Conservation (phyloP, 37 sponge, comb jelly and placozoan genomes). For the Chondrilla cf. caribensis region DNA sequence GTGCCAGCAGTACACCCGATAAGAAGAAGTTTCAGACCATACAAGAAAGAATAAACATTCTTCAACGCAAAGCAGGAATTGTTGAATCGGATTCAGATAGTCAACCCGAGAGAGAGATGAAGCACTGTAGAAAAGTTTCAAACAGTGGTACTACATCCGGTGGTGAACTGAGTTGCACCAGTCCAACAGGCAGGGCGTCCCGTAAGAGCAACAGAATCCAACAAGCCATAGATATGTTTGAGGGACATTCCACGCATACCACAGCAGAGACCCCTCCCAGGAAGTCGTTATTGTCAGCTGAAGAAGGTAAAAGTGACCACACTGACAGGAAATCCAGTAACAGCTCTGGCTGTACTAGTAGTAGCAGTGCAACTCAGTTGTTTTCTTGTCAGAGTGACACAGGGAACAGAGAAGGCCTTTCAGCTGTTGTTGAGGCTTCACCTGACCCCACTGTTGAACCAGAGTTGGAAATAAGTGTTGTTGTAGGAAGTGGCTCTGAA, state of each 20-base stretch:
- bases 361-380: background rate
- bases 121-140: no score
- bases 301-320: no score
- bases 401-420: background rate
- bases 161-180: background rate
- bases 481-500: background rate
- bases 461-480: background rate
- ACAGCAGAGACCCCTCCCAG: background rate
- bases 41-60: constrained; percentile 9
- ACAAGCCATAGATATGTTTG: constrained; percentile 7
- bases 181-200: background rate
- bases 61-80: background rate
- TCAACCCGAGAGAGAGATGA: background rate
- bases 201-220: background rate
- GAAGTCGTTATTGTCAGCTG: background rate
- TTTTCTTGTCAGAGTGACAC: background rate
- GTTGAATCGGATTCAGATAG: constrained; percentile 2
- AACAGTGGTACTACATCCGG: background rate
- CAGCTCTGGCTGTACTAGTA: background rate
- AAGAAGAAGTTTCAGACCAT: background rate
- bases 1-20: background rate
- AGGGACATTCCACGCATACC: constrained; percentile 26
- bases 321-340: constrained; percentile 7
- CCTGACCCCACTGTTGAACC: background rate
- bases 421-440: background rate